Conservation (phyloP, 2,888 invertebrate species). For the Lithosia quadra region DNA sequence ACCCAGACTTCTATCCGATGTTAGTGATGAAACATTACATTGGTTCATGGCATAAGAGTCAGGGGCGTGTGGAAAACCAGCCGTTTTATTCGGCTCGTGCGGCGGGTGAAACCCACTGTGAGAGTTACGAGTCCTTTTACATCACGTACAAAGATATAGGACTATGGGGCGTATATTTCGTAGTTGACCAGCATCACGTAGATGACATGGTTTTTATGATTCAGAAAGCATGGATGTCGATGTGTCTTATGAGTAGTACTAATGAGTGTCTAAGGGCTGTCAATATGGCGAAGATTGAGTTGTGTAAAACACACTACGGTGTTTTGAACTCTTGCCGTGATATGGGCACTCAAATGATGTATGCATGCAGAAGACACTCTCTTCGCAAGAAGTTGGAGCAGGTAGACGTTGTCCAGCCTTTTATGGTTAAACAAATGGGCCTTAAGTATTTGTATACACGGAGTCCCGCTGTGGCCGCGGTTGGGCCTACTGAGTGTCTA, state of each 20-base stretch:
- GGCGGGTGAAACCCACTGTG: constrained; percentile 67
- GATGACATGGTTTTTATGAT: constrained; percentile 71
- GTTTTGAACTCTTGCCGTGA: constrained; percentile 67
- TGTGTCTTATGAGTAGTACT: constrained; percentile 62
- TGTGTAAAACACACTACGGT: constrained; percentile 61
- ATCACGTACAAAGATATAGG: constrained; percentile 75
- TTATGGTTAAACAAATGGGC: constrained; percentile 48
- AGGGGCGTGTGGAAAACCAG: constrained; percentile 64
- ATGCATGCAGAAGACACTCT: constrained; percentile 57
- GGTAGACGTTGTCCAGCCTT: constrained; percentile 28
- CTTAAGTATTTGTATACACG: constrained; percentile 53
- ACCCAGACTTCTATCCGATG: constrained; percentile 67
- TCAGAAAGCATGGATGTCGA: constrained; percentile 74
- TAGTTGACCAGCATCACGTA: constrained; percentile 61
- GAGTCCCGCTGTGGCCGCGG: constrained; percentile 74
- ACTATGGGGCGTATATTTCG: constrained; percentile 82
- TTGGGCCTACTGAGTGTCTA: constrained; percentile 77
- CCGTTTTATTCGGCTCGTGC: constrained; percentile 61
- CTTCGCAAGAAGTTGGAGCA: constrained; percentile 13
- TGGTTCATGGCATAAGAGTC: constrained; percentile 75
- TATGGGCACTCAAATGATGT: constrained; percentile 70
- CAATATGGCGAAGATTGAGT: constrained; percentile 62
- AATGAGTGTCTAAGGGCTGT: constrained; percentile 67
- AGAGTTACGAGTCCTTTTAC: constrained; percentile 77
- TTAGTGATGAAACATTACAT: constrained; percentile 69